Conservation (phyloP, 2,797 vertebrate species). For the Chiroxiphia lanceolata region DNA sequence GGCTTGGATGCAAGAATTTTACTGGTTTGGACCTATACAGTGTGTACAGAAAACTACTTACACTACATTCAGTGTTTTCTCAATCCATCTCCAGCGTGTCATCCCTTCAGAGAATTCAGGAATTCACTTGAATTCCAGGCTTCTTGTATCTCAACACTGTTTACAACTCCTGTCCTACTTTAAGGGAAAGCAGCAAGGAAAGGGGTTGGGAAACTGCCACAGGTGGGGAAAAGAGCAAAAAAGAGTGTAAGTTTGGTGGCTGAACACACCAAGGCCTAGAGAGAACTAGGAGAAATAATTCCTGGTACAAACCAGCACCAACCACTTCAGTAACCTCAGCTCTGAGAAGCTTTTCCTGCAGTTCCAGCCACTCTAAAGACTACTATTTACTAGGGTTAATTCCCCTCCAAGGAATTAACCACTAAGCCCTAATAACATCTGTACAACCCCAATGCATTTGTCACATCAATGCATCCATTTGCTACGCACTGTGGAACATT, state of each 20-base stretch:
- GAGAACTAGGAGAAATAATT: background rate
- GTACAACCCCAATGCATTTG: background rate
- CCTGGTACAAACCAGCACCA: background rate
- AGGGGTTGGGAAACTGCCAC: fast-evolving
- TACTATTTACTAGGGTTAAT: background rate
- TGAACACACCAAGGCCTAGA: fast-evolving
- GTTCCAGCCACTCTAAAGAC: background rate
- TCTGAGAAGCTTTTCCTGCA: background rate
- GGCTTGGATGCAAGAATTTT: background rate
- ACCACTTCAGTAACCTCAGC: background rate
- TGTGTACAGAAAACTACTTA: fast-evolving
- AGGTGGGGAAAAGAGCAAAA: fast-evolving
- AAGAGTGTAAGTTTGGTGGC: background rate
- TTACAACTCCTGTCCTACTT: background rate
- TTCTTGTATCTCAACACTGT: fast-evolving
- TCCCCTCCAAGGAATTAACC: background rate
- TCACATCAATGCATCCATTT: background rate
- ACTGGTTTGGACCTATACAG: fast-evolving
- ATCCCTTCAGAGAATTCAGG: background rate
- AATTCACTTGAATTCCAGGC: background rate
- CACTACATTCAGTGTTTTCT: no score
- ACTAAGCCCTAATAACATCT: background rate
- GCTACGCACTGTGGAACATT: background rate
- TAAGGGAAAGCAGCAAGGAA: background rate
- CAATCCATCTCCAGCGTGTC: no score